These are phyloP conservation scores for Oceanodroma leucorhoa DNA, from an alignment of 2,797 vertebrate species.

Conservation along the genomic window DNA sequence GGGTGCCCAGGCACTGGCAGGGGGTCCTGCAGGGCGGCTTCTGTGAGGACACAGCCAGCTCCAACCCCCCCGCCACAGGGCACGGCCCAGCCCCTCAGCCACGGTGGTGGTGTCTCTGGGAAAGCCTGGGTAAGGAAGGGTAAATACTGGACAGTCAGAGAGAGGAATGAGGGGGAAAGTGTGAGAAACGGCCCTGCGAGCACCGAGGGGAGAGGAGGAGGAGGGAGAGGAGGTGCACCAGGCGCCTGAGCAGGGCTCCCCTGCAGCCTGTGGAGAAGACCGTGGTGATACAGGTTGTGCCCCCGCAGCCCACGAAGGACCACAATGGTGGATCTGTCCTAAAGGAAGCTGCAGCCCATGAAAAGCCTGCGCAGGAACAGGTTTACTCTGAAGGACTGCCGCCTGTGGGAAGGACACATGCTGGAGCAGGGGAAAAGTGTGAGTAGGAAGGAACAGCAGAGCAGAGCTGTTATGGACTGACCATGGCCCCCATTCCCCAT, in stretches of 20 bases:
- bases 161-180: too few relatives aligned
- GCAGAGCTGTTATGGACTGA: background rate
- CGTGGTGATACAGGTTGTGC: background rate
- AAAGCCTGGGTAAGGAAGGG: rapidly evolving
- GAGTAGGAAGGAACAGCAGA: background rate
- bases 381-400: background rate
- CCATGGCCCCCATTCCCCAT: too few relatives aligned
- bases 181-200: background rate
- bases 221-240: too few relatives aligned
- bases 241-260: rapidly evolving
- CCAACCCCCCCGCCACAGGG: rapidly evolving
- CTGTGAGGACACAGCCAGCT: too few relatives aligned
- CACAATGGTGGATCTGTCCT: background rate
- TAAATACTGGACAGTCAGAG: rapidly evolving
- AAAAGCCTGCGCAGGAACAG: rapidly evolving
- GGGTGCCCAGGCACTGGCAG: rapidly evolving
- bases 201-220: rapidly evolving
- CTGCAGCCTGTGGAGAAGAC: too few relatives aligned
- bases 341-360: background rate
- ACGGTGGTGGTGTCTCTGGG: rapidly evolving
- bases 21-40: rapidly evolving
- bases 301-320: background rate
- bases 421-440: background rate
- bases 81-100: rapidly evolving
- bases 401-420: rapidly evolving